Evolutionary conservation across 92 coral and sea anemone genomes (phyloP).

Genomic region (Galaxea fascicularis): DNA sequence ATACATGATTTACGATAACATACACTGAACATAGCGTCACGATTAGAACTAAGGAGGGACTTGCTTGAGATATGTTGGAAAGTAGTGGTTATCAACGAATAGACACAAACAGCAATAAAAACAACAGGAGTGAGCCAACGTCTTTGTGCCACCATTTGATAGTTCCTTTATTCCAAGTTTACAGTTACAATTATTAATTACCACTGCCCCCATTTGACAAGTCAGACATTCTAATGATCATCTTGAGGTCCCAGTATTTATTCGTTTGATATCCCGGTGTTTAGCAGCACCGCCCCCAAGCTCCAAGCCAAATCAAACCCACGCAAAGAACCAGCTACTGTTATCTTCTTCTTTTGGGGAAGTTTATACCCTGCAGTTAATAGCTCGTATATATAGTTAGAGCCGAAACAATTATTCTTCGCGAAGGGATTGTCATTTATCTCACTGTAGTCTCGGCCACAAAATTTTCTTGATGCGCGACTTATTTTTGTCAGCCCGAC

Average conservation of each 20-base stretch:
- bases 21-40: too few relatives aligned
- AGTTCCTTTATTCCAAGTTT: too few relatives aligned
- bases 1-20: too few relatives aligned
- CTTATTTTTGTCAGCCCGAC: background rate
- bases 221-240: too few relatives aligned
- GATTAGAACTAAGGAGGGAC: too few relatives aligned
- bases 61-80: too few relatives aligned
- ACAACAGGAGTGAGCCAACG: too few relatives aligned
- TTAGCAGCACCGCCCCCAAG: constrained; percentile 54
- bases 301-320: constrained; percentile 72
- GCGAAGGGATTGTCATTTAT: constrained; percentile 17
- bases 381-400: constrained; percentile 53
- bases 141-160: too few relatives aligned
- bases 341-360: background rate
- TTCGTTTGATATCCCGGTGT: constrained; percentile 22
- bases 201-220: too few relatives aligned
- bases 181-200: too few relatives aligned
- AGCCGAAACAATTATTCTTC: constrained; percentile 43
- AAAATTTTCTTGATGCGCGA: background rate
- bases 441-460: constrained; percentile 6
- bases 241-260: background rate
- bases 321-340: constrained; percentile 24
- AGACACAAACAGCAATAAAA: too few relatives aligned
- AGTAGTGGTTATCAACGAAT: too few relatives aligned
- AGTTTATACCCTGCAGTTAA: constrained; percentile 35